Evolutionary conservation across 2,888 invertebrate genomes (phyloP).

Genomic region (Dynastes maya): DNA sequence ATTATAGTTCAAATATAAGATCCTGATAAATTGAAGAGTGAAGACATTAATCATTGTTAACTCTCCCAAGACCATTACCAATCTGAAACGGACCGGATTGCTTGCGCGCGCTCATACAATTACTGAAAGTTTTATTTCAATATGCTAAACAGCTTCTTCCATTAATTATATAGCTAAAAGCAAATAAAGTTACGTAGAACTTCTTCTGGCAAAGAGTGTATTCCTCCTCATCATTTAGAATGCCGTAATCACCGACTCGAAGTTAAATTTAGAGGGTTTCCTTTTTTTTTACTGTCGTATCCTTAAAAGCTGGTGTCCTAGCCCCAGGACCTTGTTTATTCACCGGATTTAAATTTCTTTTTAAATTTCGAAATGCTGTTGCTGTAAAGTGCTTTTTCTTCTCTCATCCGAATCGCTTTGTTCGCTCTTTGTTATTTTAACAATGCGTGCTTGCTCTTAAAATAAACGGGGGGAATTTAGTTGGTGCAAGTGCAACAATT

Average conservation of each 20-base stretch:
- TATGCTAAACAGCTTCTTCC: conserved; percentile 37
- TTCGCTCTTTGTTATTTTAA: conserved; percentile 1
- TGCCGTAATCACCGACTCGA: conserved; percentile 33
- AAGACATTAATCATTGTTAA: conserved; percentile 42
- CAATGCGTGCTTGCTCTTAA: neutral
- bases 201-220: neutral
- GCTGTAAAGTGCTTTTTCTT: conserved; percentile 43
- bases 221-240: conserved; percentile 28
- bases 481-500: neutral
- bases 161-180: conserved; percentile 40
- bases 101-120: conserved; percentile 19
- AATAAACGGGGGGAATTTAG: neutral
- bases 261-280: conserved; percentile 43
- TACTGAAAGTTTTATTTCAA: conserved; percentile 39
- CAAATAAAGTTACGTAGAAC: conserved; percentile 29
- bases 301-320: conserved; percentile 39
- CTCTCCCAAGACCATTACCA: neutral
- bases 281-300: conserved; percentile 23
- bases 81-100: conserved; percentile 2
- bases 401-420: conserved; percentile 15
- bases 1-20: conserved; percentile 12
- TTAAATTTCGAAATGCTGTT: conserved; percentile 49
- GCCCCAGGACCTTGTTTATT: conserved; percentile 49
- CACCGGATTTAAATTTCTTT: no score
- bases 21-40: conserved; percentile 13